These are phyloP conservation scores for Sycophaga agraensis DNA, from an alignment of 1,140 invertebrate species.

Conservation along the genomic window DNA sequence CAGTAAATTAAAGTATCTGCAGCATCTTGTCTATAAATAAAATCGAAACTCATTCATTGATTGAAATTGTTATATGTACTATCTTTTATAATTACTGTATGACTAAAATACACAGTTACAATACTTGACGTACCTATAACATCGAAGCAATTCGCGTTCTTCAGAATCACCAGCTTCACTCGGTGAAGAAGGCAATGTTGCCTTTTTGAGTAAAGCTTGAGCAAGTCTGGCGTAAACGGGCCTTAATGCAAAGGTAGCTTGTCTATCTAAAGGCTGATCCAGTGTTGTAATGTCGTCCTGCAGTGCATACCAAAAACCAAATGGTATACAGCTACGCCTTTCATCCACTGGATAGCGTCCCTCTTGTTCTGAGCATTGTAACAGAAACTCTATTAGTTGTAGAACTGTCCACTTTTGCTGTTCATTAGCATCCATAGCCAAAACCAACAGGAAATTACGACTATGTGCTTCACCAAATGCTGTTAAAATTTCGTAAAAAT, in stretches of 20 bases:
- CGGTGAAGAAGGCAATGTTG: slow-evolving; percentile 57
- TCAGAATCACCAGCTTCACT: slow-evolving; percentile 62
- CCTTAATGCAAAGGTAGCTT: slow-evolving; percentile 59
- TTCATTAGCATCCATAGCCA: slow-evolving; percentile 47
- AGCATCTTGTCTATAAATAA: slow-evolving; percentile 69
- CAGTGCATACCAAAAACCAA: slow-evolving; percentile 89
- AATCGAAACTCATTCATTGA: too few species aligned
- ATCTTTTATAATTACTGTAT: too few species aligned
- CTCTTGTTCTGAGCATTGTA: slow-evolving; percentile 76
- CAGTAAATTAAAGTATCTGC: slow-evolving; percentile 88
- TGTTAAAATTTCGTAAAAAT: slow-evolving; percentile 47
- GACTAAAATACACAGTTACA: too few species aligned
- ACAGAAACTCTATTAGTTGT: slow-evolving; percentile 62
- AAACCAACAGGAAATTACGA: slow-evolving; percentile 41
- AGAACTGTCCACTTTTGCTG: slow-evolving; percentile 48
- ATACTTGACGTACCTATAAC: slow-evolving; percentile 70
- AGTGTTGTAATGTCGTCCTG: slow-evolving; percentile 71
- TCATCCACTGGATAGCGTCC: slow-evolving; percentile 85
- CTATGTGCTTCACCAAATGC: slow-evolving; percentile 51
- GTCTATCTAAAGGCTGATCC: slow-evolving; percentile 56
- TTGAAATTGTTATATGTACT: too few species aligned
- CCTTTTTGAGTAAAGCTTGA: slow-evolving; percentile 67
- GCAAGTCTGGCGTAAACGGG: slow-evolving; percentile 69
- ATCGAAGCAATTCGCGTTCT: slow-evolving; percentile 82
- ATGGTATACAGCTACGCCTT: slow-evolving; percentile 60